These are phyloP conservation scores for Meloidogyne hapla DNA, from an alignment of 1,140 invertebrate genomes.

Conservation along the genomic window DNA sequence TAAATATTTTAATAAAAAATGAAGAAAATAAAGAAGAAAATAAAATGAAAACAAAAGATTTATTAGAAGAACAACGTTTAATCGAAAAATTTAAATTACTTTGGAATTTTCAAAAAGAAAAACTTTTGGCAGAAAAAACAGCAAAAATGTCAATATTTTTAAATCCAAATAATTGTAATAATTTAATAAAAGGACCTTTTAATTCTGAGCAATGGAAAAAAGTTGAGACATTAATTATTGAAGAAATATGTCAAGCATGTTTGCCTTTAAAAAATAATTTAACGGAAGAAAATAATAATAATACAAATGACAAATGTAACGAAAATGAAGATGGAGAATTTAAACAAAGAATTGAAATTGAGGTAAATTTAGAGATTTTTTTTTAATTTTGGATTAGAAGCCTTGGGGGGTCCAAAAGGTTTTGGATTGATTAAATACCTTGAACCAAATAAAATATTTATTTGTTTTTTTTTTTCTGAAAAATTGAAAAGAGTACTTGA, in stretches of 20 bases:
- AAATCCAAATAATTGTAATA: conserved; percentile 20
- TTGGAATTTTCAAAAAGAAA: conserved; percentile 18
- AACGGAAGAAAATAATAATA: neutral
- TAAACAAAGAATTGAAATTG: conserved; percentile 17
- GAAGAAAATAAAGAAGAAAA: neutral
- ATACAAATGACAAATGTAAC: neutral
- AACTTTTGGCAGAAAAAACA: conserved; percentile 8
- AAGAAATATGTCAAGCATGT: conserved; percentile 23
- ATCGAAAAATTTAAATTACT: neutral
- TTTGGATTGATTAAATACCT: too few relatives aligned
- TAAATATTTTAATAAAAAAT: neutral
- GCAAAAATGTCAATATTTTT: conserved; percentile 16
- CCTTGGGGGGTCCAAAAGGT: too few relatives aligned
- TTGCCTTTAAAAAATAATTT: neutral
- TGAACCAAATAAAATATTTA: too few relatives aligned
- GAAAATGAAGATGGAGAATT: conserved; percentile 9
- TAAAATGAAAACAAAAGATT: neutral
- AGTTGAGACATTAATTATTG: conserved; percentile 1
- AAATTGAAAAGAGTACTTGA: too few relatives aligned
- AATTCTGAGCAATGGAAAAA: conserved; percentile 19
- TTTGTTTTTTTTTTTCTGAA: too few relatives aligned
- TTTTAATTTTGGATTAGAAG: too few relatives aligned
- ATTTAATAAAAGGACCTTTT: neutral
- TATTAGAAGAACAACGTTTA: neutral
- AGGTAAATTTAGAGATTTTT: neutral